Evolutionary conservation across 2,113 vertebrate species (phyloP), one percentile per base, ranked within the genome.

Genomic region (Gambusia holbrooki): DNA sequence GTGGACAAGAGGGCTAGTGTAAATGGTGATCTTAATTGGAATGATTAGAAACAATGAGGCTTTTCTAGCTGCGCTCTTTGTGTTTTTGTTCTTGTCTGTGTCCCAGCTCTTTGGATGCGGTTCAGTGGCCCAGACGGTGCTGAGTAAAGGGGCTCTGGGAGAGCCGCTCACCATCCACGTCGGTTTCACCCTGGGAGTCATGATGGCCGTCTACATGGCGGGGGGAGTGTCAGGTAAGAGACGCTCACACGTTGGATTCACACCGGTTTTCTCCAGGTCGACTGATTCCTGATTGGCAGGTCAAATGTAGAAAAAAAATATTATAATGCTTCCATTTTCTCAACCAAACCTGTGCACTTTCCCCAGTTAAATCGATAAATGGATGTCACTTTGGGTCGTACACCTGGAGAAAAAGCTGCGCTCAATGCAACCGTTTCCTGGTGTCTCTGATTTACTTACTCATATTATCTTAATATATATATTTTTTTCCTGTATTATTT

Each of bases 191-290:
- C 90, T 95, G 84, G 96, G 96, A 45, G 95, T 99, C 70, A 95
- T 93, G 79, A 91, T 98, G 87, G 97, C 96, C 0, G 90, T 97
- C 32, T 99, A 97, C 17, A 92, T 96, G 40, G 90, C 96, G 0
- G 97, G 96, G 3, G 98, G 98, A 0, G 88, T 99, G 63, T 99
- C 98, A 89, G 98, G 98, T 99, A 95, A 95, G 74, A 84, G 42
- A 10, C 28, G 3, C 25, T 8, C 37, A 65, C n/a, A 2, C 14
- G 30, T 64, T 7, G 22, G 19, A 58, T n/a, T 22, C 19, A 51
- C 7, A 51, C 17, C 5, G 5, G 19, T 51, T 51, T 25, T 10
- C 22, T 54, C 19, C 48, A 25, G 7, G 22, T 54, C 19, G 19
- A 7, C 48, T 9, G 17, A 25, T 14, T 42, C 15, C 15, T 25